Evolutionary conservation across 53 echinoderm and acorn worm species (phyloP).

Genomic region (Holothuria leucospilota): DNA sequence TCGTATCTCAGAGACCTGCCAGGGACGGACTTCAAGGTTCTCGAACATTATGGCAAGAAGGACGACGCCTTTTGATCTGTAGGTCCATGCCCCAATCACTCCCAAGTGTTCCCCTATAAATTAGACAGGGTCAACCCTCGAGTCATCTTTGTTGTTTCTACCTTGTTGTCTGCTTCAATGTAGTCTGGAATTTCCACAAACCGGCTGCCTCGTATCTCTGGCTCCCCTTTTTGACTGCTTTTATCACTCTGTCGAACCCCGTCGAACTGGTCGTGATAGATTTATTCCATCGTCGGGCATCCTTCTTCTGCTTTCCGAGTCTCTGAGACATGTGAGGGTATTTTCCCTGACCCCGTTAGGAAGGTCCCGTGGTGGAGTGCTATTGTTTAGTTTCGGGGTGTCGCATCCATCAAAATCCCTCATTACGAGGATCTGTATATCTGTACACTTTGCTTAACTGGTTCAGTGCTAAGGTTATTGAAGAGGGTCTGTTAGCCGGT

Average conservation of each 20-base stretch:
- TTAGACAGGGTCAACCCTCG: too few species aligned
- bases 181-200: too few species aligned
- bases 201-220: not conserved
- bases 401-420: slow-evolving; percentile 29
- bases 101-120: too few species aligned
- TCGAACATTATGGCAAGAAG: too few species aligned
- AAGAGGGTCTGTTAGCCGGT: too few species aligned
- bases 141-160: too few species aligned
- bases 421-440: not conserved
- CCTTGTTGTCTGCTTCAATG: too few species aligned
- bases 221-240: not conserved
- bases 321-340: not conserved
- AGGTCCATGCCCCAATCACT: too few species aligned
- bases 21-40: too few species aligned
- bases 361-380: slow-evolving; percentile 18
- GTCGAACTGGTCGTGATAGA: slow-evolving; percentile 25
- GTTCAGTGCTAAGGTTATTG: not conserved
- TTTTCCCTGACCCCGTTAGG: slow-evolving; percentile 18
- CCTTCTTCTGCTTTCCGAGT: not conserved
- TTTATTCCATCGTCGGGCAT: not conserved
- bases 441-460: not conserved
- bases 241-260: not conserved
- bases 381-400: slow-evolving; percentile 25
- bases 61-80: too few species aligned
- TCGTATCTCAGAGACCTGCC: too few species aligned